Evolutionary conservation across 37 sponge, comb jelly and placozoan genomes (phyloP).

Genomic region (Halichondria panicea): DNA sequence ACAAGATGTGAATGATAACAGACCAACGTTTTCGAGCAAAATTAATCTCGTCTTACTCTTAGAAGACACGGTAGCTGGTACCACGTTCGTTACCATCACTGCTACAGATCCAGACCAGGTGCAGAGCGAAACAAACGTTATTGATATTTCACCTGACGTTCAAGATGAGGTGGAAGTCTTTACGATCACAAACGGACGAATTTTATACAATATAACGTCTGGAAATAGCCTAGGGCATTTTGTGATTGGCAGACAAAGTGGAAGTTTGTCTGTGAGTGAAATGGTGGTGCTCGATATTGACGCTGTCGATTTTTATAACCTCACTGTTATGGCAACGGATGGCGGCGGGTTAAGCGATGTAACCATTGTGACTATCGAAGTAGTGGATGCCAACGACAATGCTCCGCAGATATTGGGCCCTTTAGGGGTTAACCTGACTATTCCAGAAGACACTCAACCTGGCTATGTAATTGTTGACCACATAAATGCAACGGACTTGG

Average conservation of each 20-base stretch:
- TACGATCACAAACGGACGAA: slow-evolving; percentile 53
- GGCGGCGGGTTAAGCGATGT: slow-evolving; percentile 54
- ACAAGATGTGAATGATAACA: slow-evolving; percentile 63
- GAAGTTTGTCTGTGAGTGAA: slow-evolving; percentile 31
- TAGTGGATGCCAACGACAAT: slow-evolving; percentile 76
- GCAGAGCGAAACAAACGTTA: not conserved
- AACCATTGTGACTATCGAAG: slow-evolving; percentile 22
- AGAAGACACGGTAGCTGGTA: slow-evolving; percentile 27
- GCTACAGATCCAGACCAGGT: slow-evolving; percentile 63
- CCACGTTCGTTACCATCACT: slow-evolving; percentile 23
- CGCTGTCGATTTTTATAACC: slow-evolving; percentile 33
- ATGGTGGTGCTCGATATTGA: slow-evolving; percentile 54
- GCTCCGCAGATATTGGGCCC: slow-evolving; percentile 62
- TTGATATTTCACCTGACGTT: not conserved
- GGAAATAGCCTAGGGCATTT: slow-evolving; percentile 64
- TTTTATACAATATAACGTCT: slow-evolving; percentile 45
- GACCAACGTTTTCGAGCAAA: slow-evolving; percentile 40
- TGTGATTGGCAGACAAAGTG: slow-evolving; percentile 48
- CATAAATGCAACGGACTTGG: slow-evolving; percentile 74
- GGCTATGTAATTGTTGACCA: slow-evolving; percentile 47
- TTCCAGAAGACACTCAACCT: slow-evolving; percentile 57
- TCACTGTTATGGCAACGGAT: slow-evolving; percentile 62
- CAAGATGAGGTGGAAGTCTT: slow-evolving; percentile 24
- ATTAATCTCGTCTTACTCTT: slow-evolving; percentile 16
- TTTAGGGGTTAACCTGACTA: slow-evolving; percentile 11